These are phyloP conservation scores for Delia radicum DNA, from an alignment of 1,140 invertebrate species.

Conservation along the genomic window DNA sequence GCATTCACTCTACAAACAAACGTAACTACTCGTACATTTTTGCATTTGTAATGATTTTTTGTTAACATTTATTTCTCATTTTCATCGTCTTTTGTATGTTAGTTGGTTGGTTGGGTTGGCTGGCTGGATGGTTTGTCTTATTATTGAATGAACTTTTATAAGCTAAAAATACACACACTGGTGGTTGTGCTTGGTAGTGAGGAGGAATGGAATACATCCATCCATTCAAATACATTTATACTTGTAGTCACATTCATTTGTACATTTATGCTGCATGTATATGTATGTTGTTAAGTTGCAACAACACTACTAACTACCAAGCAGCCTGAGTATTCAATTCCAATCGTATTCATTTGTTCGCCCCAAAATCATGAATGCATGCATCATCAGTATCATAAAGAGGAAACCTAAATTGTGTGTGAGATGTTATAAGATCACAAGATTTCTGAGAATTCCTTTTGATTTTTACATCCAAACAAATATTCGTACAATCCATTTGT, in stretches of 20 bases:
- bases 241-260: neutral
- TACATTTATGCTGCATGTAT: neutral
- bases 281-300: neutral
- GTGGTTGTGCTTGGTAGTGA: no score
- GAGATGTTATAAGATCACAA: constrained; percentile 24
- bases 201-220: no score
- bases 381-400: constrained; percentile 27
- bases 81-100: neutral
- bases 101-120: neutral
- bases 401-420: constrained; percentile 24
- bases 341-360: neutral
- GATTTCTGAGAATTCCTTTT: constrained; percentile 7
- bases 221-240: neutral
- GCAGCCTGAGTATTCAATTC: neutral
- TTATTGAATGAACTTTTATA: neutral
- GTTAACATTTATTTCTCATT: neutral
- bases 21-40: constrained; percentile 37
- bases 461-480: neutral
- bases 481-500: neutral
- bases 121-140: neutral
- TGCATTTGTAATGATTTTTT: constrained; percentile 5
- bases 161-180: no score
- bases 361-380: constrained; percentile 6
- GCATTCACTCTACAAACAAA: neutral
- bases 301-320: no score